phyloP scores from a whole-genome alignment of 2,797 vertebrate genomes.

The Coregonus ussuriensis region DNA sequence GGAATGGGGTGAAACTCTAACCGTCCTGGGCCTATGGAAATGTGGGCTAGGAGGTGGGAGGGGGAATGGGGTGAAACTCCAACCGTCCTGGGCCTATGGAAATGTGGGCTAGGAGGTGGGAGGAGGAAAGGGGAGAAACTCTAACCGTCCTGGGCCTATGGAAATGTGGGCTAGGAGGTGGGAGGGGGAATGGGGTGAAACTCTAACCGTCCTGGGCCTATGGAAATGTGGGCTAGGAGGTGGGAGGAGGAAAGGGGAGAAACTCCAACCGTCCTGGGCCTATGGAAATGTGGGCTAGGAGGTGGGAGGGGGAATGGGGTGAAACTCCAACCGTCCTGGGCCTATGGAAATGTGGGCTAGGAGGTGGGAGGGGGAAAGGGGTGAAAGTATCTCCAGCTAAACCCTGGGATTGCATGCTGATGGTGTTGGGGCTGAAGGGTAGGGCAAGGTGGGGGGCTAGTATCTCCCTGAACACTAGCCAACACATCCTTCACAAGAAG shows the following conservation, averaged over 20 bases:
- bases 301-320: background rate
- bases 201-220: background rate
- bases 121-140: background rate
- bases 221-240: background rate
- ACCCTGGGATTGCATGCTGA: background rate
- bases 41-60: background rate
- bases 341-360: background rate
- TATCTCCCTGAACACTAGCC: constrained; percentile 11
- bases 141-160: background rate
- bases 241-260: background rate
- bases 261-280: background rate
- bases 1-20: background rate
- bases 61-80: background rate
- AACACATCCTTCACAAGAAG: background rate
- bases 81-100: background rate
- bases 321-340: background rate
- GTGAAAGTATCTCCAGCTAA: background rate
- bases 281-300: background rate
- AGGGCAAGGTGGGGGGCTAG: background rate
- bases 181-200: background rate
- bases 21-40: background rate
- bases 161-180: background rate
- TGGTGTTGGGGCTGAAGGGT: background rate
- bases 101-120: background rate
- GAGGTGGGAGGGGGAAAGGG: background rate